phyloP scores from a whole-genome alignment of 2,113 vertebrate genomes.

The Mellivora capensis region DNA sequence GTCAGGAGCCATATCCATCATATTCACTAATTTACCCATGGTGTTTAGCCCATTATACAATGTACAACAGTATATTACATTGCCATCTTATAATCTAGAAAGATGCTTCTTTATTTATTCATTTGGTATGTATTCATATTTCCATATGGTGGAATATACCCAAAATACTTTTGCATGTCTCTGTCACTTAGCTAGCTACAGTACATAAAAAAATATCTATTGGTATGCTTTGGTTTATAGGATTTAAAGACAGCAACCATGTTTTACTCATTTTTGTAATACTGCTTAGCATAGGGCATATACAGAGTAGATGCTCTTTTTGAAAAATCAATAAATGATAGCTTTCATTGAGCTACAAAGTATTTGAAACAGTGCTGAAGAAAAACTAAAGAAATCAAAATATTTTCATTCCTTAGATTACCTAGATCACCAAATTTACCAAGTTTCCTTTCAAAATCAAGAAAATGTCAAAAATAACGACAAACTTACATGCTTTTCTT shows the following conservation, averaged over 20 bases:
- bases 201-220: neutral
- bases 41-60: neutral
- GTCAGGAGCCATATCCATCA: neutral
- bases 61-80: neutral
- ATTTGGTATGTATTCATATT: constrained; percentile 22
- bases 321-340: constrained; percentile 46
- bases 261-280: constrained; percentile 12
- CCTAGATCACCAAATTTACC: neutral
- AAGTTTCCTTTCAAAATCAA: constrained; percentile 48
- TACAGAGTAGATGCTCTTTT: neutral
- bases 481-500: constrained; percentile 43
- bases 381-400: constrained; percentile 24
- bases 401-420: neutral
- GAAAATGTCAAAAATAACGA: constrained; percentile 33
- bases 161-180: neutral
- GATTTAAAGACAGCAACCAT: neutral
- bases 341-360: constrained; percentile 1
- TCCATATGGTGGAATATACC: neutral
- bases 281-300: neutral
- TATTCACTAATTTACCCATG: constrained; percentile 12
- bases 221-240: neutral
- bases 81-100: neutral
- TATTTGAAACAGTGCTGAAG: constrained; percentile 38
- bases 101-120: constrained; percentile 1
- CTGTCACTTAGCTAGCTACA: neutral